These are phyloP conservation scores for Pseudeuparius sepicola DNA, from an alignment of 2,888 invertebrate species.

Conservation along the genomic window DNA sequence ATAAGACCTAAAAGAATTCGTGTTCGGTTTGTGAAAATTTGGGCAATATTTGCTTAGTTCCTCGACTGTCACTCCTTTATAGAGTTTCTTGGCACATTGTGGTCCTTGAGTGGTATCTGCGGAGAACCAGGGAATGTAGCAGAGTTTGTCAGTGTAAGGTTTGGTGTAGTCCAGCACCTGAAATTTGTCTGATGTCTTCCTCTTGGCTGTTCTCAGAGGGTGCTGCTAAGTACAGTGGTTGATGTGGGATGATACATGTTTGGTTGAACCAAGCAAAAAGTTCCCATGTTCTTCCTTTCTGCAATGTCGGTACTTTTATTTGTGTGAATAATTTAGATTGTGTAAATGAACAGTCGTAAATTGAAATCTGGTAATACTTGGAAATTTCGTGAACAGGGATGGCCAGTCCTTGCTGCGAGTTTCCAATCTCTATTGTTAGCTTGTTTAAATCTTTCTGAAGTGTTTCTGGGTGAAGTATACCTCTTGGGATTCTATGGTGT, in stretches of 20 bases:
- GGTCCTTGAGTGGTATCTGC: slow-evolving; percentile 16
- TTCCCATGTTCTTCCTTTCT: slow-evolving; percentile 13
- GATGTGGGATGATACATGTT: slow-evolving; percentile 18
- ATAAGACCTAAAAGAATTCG: too few relatives aligned
- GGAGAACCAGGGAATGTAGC: slow-evolving; percentile 19
- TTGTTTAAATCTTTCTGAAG: slow-evolving; percentile 12
- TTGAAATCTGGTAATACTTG: slow-evolving; percentile 16
- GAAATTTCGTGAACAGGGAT: slow-evolving; percentile 15
- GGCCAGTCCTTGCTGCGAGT: slow-evolving; percentile 13
- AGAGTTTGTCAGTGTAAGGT: slow-evolving; percentile 17
- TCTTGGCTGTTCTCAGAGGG: background rate
- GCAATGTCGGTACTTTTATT: slow-evolving; percentile 14
- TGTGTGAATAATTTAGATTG: slow-evolving; percentile 9
- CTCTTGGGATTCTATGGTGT: slow-evolving; percentile 16
- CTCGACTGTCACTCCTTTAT: slow-evolving; percentile 18
- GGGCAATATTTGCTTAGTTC: too few relatives aligned
- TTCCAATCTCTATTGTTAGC: slow-evolving; percentile 5
- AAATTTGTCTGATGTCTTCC: slow-evolving; percentile 17
- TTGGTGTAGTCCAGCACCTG: slow-evolving; percentile 17
- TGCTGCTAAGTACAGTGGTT: slow-evolving; percentile 15
- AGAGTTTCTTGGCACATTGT: slow-evolving; percentile 17
- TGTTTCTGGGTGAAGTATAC: slow-evolving; percentile 13
- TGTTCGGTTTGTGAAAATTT: too few relatives aligned
- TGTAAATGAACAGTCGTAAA: slow-evolving; percentile 19
- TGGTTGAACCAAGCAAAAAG: slow-evolving; percentile 20